These are phyloP conservation scores for Gymnoscopelus microlampas DNA, from an alignment of 2,797 vertebrate genomes.

Conservation along the genomic window DNA sequence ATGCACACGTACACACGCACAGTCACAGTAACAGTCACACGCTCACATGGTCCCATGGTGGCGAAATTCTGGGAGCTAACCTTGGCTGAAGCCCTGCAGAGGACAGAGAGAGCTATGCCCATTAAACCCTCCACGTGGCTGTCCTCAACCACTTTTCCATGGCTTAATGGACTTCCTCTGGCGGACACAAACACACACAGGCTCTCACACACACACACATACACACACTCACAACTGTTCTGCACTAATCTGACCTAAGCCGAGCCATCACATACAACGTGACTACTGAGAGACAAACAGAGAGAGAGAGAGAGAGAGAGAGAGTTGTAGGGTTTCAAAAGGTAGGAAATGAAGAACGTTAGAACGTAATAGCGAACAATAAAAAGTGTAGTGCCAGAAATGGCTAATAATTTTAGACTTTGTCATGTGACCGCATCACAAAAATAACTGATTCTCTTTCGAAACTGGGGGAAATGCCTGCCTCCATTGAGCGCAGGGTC, in stretches of 20 bases:
- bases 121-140: slow-evolving; percentile 34
- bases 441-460: too few species aligned
- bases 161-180: slow-evolving; percentile 50
- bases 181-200: slow-evolving; percentile 22
- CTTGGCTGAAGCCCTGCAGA: slow-evolving; percentile 36
- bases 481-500: background rate
- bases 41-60: background rate
- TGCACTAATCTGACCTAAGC: slow-evolving; percentile 10
- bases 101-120: slow-evolving; percentile 23
- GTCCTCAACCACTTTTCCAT: slow-evolving; percentile 41
- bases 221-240: slow-evolving; percentile 11
- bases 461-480: background rate
- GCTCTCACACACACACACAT: slow-evolving; percentile 6
- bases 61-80: slow-evolving; percentile 22
- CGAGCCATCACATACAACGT: slow-evolving; percentile 13
- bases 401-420: too few species aligned
- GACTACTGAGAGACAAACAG: background rate
- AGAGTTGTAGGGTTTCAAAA: background rate
- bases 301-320: background rate
- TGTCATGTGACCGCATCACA: too few species aligned
- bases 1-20: background rate
- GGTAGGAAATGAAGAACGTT: background rate
- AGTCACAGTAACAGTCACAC: background rate
- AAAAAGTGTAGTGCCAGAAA: too few species aligned
- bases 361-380: too few species aligned